Conservation (phyloP, 2,888 invertebrate species). For the Pachycephus smyrnensis region DNA sequence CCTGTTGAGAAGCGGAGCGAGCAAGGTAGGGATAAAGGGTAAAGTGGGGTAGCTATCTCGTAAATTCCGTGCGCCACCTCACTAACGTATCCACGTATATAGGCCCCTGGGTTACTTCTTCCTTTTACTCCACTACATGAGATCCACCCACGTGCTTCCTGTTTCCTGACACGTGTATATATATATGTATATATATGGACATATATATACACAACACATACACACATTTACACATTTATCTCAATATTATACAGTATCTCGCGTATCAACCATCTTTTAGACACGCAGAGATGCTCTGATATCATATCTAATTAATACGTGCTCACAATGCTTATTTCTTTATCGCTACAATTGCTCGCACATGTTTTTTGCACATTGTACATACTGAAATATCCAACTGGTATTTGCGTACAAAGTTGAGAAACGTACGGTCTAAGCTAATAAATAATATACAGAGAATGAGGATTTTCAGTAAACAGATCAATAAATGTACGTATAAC, state of each 20-base stretch:
- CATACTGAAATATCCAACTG: neutral
- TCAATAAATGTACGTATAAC: neutral
- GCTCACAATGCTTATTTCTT: neutral
- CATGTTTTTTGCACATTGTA: neutral
- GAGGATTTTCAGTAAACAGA: neutral
- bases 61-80: constrained; percentile 60
- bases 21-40: constrained; percentile 55
- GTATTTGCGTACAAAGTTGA: neutral
- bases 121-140: neutral
- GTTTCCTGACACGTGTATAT: neutral
- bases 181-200: neutral
- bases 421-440: neutral
- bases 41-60: constrained; percentile 62
- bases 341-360: neutral
- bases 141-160: neutral
- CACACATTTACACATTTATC: neutral
- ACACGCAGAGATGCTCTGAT: neutral
- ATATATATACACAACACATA: too few species aligned
- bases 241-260: too few species aligned
- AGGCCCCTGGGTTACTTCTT: neutral
- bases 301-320: neutral
- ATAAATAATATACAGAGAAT: neutral
- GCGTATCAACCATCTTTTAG: too few species aligned
- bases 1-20: constrained; percentile 60
- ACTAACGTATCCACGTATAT: constrained; percentile 22